Evolutionary conservation across 2,888 invertebrate genomes (phyloP).

Genomic region (Agrotis exclamationis): DNA sequence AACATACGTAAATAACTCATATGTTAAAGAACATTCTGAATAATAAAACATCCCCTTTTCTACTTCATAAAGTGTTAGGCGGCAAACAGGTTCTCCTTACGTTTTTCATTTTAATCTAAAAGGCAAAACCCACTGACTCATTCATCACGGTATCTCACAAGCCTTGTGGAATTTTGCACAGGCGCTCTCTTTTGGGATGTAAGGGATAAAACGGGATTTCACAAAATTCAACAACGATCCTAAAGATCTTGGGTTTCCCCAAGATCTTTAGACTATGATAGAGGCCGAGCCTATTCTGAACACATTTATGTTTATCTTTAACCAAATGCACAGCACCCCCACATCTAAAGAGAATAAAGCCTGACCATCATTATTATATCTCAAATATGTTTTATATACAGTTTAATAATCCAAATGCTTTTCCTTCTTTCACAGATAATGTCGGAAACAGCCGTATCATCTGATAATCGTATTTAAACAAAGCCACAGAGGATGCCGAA

Average conservation of each 20-base stretch:
- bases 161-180: slow-evolving; percentile 63
- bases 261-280: slow-evolving; percentile 40
- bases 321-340: slow-evolving; percentile 44
- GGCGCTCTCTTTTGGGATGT: slow-evolving; percentile 60
- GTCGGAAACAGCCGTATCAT: slow-evolving; percentile 30
- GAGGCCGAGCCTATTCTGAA: slow-evolving; percentile 46
- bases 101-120: slow-evolving; percentile 71
- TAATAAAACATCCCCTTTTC: slow-evolving; percentile 63
- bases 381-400: slow-evolving; percentile 23
- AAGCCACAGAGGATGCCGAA: slow-evolving; percentile 47
- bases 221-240: slow-evolving; percentile 61
- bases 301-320: slow-evolving; percentile 60
- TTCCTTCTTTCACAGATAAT: slow-evolving; percentile 61
- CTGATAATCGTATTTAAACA: slow-evolving; percentile 37
- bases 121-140: slow-evolving; percentile 65
- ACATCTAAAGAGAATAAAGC: slow-evolving; percentile 46
- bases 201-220: slow-evolving; percentile 62
- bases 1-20: slow-evolving; percentile 50
- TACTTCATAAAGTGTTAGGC: slow-evolving; percentile 68
- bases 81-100: slow-evolving; percentile 58
- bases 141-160: slow-evolving; percentile 69
- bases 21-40: slow-evolving; percentile 56
- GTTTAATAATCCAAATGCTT: slow-evolving; percentile 39
- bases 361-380: slow-evolving; percentile 45
- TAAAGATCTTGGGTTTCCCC: slow-evolving; percentile 54